Evolutionary conservation across 2,888 invertebrate species (phyloP), one percentile per base, ranked within the genome.

Genomic region (Drosophila dives): DNA sequence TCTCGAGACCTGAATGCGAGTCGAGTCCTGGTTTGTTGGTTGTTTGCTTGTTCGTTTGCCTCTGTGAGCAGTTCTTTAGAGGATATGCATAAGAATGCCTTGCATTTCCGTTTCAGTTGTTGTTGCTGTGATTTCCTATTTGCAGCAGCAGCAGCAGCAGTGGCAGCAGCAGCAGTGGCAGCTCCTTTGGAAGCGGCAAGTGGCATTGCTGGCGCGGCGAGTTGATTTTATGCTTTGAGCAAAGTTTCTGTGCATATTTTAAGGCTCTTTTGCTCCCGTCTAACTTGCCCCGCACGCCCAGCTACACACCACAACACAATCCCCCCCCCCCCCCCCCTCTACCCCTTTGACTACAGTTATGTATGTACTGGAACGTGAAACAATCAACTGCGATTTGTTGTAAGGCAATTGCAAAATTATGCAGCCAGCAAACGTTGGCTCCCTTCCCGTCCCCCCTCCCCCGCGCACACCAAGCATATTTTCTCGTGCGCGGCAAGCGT

Each of bases 21-120:
- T 65, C 64, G 40, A 55, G 42, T 63, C 50, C 61, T 58, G 32
- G 55, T 29, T 38, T 64, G 63, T 63, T 77, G 58, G 26, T 42
- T 51, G 64, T 63, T 66, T 75, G 48, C 50, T 51, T 75, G 48
- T 66, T 61, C 54, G 45, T 50, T 56, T 53, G 61, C 48, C 33
- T 59, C 59, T 26, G 26, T 64, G 72, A 70, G 73, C 77, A 85
- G 87, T 89, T 86, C 89, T 86, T 86, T 89, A 89, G 89, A 86
- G 88, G 86, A 86, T 87, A 89, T 89, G 83, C 88, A 89, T 87
- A 87, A 87, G 86, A 89, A 87, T 89, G 89, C 89, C 90, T 89
- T 89, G 89, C 87, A 89, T 90, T 89, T 89, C 89, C 89, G 87
- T 76, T 89, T 83, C 85, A 79, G 87, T 81, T 63, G 66, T 63